phyloP scores from a whole-genome alignment of 2,797 vertebrate genomes.

The Melopsittacus undulatus region DNA sequence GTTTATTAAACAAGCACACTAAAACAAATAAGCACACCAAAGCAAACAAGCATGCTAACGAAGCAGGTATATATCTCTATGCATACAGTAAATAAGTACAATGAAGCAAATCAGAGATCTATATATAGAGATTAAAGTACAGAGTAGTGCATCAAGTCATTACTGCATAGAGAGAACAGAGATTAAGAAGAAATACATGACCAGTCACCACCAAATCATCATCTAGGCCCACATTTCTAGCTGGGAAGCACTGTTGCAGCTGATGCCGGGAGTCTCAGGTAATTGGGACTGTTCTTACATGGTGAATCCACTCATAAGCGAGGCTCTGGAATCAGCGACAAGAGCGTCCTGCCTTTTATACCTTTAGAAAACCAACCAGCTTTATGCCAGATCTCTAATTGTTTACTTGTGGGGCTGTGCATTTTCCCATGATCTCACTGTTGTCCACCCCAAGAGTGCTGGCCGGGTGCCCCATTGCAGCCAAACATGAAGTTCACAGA shows the following conservation, averaged over 20 bases:
- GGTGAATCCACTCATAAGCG: neutral
- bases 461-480: neutral
- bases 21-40: neutral
- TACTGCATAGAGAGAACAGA: neutral
- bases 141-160: neutral
- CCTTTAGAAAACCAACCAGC: neutral
- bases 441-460: neutral
- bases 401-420: neutral
- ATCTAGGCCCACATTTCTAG: neutral
- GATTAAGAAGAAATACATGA: neutral
- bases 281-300: neutral
- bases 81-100: neutral
- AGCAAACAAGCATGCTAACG: neutral
- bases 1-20: neutral
- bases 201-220: neutral
- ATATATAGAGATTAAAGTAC: neutral
- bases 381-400: neutral
- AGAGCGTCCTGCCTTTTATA: neutral
- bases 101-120: neutral
- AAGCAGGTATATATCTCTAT: neutral
- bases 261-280: neutral
- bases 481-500: neutral
- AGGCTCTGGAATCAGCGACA: neutral
- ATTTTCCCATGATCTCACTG: neutral
- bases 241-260: neutral